Percentiles rank a stretch among this genome's conserved stretches.
Conservation (phyloP, 2,113 vertebrate genomes). For the Anser cygnoides region DNA sequence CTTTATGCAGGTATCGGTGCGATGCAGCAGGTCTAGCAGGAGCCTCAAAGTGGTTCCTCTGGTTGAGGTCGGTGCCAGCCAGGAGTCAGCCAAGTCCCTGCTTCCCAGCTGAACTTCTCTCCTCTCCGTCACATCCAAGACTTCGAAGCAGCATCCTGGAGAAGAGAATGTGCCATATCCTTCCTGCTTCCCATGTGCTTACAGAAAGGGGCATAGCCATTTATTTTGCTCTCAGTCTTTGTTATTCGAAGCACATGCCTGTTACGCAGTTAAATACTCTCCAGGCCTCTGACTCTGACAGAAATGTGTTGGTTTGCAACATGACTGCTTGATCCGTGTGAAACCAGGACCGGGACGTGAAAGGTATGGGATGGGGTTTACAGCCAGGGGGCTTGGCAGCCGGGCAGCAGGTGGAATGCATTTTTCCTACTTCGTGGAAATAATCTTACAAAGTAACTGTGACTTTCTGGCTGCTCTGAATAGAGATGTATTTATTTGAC, state of each 20-base stretch:
- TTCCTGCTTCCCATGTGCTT: fast-evolving
- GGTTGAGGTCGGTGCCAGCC: background rate
- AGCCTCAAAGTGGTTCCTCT: background rate
- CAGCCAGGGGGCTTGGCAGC: background rate
- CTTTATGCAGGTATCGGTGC: fast-evolving
- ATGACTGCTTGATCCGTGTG: background rate
- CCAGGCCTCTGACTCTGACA: background rate
- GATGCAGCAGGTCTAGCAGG: background rate
- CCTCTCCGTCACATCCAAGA: fast-evolving
- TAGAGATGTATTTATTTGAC: background rate
- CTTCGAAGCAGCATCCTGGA: fast-evolving
- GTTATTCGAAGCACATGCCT: slow-evolving; percentile 37
- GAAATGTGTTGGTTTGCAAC: background rate
- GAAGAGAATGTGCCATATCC: background rate
- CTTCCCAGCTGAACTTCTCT: background rate
- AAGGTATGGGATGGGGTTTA: background rate
- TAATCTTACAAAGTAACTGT: background rate
- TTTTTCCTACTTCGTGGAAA: background rate
- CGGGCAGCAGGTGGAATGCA: background rate
- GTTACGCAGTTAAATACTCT: background rate
- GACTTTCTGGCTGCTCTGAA: background rate
- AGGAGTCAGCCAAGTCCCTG: fast-evolving
- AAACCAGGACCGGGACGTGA: background rate
- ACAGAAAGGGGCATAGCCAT: background rate
- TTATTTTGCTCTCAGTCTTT: background rate